phyloP scores from a whole-genome alignment of 2,113 vertebrate genomes.

The Pongo abelii region DNA sequence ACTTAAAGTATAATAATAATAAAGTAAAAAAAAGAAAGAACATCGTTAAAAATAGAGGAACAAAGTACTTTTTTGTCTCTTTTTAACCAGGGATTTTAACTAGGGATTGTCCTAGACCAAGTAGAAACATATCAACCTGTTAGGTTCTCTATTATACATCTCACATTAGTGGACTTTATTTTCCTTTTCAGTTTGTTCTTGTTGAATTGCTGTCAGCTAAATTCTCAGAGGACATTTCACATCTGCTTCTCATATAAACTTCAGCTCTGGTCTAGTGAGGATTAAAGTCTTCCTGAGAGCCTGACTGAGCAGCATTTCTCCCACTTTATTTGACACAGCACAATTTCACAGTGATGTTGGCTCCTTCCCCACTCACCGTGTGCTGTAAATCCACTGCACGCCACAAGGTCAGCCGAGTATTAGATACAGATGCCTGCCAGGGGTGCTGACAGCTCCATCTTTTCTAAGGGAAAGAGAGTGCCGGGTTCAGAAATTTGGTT shows the following conservation, averaged over 20 bases:
- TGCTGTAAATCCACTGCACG: conserved; percentile 44
- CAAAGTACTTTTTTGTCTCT: neutral
- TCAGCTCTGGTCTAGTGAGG: neutral
- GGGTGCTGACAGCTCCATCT: conserved; percentile 64
- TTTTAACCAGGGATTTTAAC: too few species aligned
- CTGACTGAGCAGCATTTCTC: neutral
- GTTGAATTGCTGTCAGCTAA: neutral
- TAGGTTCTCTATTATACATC: neutral
- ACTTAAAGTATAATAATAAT: too few species aligned
- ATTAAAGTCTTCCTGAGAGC: conserved; percentile 44
- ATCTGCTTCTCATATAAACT: conserved; percentile 51
- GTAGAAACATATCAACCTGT: neutral
- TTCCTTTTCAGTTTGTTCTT: neutral
- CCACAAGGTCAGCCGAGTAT: conserved; percentile 38
- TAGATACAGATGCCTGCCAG: conserved; percentile 45
- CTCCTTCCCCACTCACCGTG: neutral
- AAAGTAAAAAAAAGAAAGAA: neutral
- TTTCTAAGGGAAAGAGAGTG: neutral
- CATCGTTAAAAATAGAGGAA: neutral
- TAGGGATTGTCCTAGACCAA: neutral
- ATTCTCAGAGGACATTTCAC: conserved; percentile 2
- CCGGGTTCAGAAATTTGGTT: neutral
- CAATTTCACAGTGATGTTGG: neutral
- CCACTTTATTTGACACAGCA: neutral
- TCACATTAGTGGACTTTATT: neutral